Percentiles rank a stretch among this genome's conserved stretches.
phyloP scores from a whole-genome alignment of 2,888 invertebrate species.

The Hyposoter didymator region DNA sequence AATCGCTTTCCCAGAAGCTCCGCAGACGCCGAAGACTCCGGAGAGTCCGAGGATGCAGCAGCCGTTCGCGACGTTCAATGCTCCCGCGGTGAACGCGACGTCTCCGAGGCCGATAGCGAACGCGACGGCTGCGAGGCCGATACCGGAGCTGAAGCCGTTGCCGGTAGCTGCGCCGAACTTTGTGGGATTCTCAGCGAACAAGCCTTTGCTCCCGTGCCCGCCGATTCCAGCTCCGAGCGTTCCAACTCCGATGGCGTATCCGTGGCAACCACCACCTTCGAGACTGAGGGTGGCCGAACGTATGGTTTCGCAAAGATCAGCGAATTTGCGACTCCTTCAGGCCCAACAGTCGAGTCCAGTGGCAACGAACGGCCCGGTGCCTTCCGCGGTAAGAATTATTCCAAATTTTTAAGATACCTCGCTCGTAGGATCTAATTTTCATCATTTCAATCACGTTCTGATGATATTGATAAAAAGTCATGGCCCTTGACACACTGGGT shows the following conservation, averaged over 20 bases:
- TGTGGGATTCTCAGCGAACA: background rate
- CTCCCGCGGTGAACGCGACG: background rate
- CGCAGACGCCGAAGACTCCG: background rate
- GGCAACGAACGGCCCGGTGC: background rate
- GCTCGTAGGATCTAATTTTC: background rate
- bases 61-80: background rate
- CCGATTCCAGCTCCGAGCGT: background rate
- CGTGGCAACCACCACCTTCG: slow-evolving; percentile 20
- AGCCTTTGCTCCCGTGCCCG: background rate
- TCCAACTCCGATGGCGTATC: background rate
- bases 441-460: no score
- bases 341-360: slow-evolving; percentile 25
- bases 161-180: background rate
- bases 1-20: background rate
- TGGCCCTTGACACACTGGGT: no score
- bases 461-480: no score
- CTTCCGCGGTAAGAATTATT: slow-evolving; percentile 1
- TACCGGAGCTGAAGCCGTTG: background rate
- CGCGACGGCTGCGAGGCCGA: background rate
- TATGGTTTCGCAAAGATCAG: slow-evolving; percentile 4
- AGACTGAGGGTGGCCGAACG: slow-evolving; percentile 31
- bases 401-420: background rate
- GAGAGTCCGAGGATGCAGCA: background rate
- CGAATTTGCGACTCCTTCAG: slow-evolving; percentile 2
- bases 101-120: background rate